Evolutionary conservation across 92 coral and sea anemone species (phyloP).

Genomic region (Galaxea fascicularis): DNA sequence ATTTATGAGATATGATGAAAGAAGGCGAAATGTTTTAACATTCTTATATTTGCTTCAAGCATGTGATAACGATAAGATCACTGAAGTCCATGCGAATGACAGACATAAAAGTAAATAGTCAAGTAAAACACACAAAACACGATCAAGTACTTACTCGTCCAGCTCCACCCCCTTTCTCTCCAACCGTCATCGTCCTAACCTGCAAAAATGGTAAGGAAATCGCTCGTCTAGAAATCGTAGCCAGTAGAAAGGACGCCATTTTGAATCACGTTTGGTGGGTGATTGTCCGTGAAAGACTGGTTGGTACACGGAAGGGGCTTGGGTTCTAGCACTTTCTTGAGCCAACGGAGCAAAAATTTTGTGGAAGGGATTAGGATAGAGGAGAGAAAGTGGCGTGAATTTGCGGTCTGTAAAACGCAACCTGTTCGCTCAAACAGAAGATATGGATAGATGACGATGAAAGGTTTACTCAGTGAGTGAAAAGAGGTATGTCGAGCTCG

Average conservation of each 20-base stretch:
- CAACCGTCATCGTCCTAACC: conserved; percentile 77
- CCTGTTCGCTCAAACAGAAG: conserved; percentile 12
- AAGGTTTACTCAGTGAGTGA: not conserved
- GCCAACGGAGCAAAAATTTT: not conserved
- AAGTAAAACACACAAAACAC: not conserved
- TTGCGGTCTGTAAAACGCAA: conserved; percentile 39
- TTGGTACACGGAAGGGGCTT: conserved; percentile 16
- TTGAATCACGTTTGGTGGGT: conserved; percentile 41
- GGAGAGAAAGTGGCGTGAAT: not conserved
- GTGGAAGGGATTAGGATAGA: not conserved
- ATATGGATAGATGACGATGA: conserved; percentile 59
- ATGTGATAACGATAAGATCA: too few relatives aligned
- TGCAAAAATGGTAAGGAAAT: conserved; percentile 61
- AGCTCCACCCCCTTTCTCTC: conserved; percentile 92
- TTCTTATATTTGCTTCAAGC: not conserved
- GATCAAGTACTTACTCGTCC: conserved; percentile 76
- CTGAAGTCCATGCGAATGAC: not conserved
- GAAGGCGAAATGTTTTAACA: not conserved
- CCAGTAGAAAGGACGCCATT: conserved; percentile 82
- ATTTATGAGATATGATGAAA: not conserved
- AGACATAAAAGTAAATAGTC: not conserved
- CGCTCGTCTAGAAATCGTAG: conserved; percentile 44
- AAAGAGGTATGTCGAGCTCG: conserved; percentile 61
- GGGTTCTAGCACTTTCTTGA: conserved; percentile 39
- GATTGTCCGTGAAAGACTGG: conserved; percentile 33